Base-by-base conservation (phyloP, 2,113 vertebrate genomes). In the Semicossyphus pulcher region DNA sequence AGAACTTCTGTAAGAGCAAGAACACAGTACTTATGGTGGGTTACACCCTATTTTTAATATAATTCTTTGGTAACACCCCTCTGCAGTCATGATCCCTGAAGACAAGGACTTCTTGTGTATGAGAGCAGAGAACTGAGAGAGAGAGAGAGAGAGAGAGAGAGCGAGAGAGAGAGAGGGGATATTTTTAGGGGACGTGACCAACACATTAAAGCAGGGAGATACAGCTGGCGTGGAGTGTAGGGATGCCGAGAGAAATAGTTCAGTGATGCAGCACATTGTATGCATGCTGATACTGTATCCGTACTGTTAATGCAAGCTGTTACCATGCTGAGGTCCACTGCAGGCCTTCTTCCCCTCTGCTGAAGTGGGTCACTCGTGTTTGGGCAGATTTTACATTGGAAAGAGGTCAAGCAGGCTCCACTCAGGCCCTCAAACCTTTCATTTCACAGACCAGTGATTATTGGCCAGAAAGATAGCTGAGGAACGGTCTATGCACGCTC, bases 61-160 rank as follows among this genome's bases (percentile, higher is more conserved):
- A 36, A 63, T 34, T 75, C 63, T 72, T 28, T 28, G 76, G 90
- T 56, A 74, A 88, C 90, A 77, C 88, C 88, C 81, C 72, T 84
- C 37, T 78, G 57, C 72, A 82, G 69, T 58, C 57, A 69, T 74
- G 79, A 47, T 79, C 73, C 53, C 79, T 48, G 39, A 66, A 78
- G 71, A 86, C 80, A 86, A 79, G 69, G 64, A 71, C 68, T 68
- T 84, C 47, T 70, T 84, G 68, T 81, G 79, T 78, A 16, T 81
- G 34, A 71, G 32, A 47, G 77, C 41, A 67, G 54, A 59, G 48
- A 29, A 26, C 36, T 18, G 48, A 67, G 47, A 16, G 21, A 23
- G 21, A 11, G 14, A 11, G 48, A 25, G 62, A 42, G 74, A 44
- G 49, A 20, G 26, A 37, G 28, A 12, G 11, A 8, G 65, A 7